A percentile compares a stretch with the other conserved stretches of the same genome.
phyloP scores from a whole-genome alignment of 2,888 invertebrate species.

The Drosophila gaucha region DNA sequence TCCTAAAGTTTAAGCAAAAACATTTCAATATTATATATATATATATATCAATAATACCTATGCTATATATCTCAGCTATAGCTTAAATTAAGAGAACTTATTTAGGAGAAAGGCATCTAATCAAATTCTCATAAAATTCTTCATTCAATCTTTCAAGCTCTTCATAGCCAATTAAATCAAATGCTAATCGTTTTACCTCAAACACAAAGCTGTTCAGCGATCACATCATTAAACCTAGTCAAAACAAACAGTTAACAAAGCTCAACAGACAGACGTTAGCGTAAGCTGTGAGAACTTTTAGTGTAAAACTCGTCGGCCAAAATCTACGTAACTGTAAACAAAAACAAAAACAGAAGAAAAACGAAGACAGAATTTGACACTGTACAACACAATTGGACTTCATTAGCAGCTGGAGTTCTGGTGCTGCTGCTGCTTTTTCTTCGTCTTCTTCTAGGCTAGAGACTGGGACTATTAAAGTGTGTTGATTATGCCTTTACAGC shows the following conservation, averaged over 20 bases:
- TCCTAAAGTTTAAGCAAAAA: too few species aligned
- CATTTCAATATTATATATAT: background rate
- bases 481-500: slow-evolving; percentile 60
- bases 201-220: slow-evolving; percentile 16
- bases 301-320: slow-evolving; percentile 5
- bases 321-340: slow-evolving; percentile 43
- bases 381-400: slow-evolving; percentile 46
- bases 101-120: background rate
- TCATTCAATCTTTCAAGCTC: background rate
- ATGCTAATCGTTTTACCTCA: slow-evolving; percentile 1
- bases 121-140: background rate
- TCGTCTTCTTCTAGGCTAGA: background rate
- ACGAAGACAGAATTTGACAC: slow-evolving; percentile 34
- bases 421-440: background rate
- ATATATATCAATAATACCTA: background rate
- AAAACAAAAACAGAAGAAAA: slow-evolving; percentile 14
- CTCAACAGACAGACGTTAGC: slow-evolving; percentile 1
- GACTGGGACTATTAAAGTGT: slow-evolving; percentile 24
- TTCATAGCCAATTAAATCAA: slow-evolving; percentile 37
- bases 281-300: slow-evolving; percentile 30
- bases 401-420: slow-evolving; percentile 35
- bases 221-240: slow-evolving; percentile 35
- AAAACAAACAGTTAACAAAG: slow-evolving; percentile 21
- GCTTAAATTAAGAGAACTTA: background rate
- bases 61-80: background rate